Evolutionary conservation across 2,888 invertebrate species (phyloP).

Genomic region (Trachelus stipa): DNA sequence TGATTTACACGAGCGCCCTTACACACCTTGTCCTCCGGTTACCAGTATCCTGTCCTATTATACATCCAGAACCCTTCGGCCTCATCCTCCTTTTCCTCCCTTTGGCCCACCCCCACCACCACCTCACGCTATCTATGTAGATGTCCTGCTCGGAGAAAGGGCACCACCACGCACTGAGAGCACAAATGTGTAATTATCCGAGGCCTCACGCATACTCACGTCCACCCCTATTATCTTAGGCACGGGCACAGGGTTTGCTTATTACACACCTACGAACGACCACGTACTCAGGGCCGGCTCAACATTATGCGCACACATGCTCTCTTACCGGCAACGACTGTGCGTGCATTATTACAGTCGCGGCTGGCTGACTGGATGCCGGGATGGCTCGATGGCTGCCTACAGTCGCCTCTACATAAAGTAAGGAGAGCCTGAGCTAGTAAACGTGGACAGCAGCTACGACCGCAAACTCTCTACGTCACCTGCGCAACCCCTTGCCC

Average conservation of each 20-base stretch:
- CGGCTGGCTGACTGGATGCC: not conserved
- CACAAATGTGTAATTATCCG: slow-evolving; percentile 45
- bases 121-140: slow-evolving; percentile 6
- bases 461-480: not conserved
- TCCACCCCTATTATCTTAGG: slow-evolving; percentile 38
- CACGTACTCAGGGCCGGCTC: not conserved
- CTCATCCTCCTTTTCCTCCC: not conserved
- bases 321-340: not conserved
- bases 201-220: slow-evolving; percentile 37
- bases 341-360: not conserved
- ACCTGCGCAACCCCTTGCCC: not conserved
- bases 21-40: slow-evolving; percentile 10
- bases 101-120: not conserved
- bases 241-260: slow-evolving; percentile 18
- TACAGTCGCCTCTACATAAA: not conserved
- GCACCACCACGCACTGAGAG: slow-evolving; percentile 34
- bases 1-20: slow-evolving; percentile 11
- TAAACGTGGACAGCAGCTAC: not conserved
- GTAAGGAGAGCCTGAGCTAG: not conserved
- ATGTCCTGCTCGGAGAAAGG: slow-evolving; percentile 23
- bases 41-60: slow-evolving; percentile 11
- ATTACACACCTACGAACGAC: slow-evolving; percentile 8
- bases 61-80: slow-evolving; percentile 9
- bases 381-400: not conserved
- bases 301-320: slow-evolving; percentile 1